phyloP scores from a whole-genome alignment of 2,113 vertebrate genomes.

The Thamnaconus septentrionalis region DNA sequence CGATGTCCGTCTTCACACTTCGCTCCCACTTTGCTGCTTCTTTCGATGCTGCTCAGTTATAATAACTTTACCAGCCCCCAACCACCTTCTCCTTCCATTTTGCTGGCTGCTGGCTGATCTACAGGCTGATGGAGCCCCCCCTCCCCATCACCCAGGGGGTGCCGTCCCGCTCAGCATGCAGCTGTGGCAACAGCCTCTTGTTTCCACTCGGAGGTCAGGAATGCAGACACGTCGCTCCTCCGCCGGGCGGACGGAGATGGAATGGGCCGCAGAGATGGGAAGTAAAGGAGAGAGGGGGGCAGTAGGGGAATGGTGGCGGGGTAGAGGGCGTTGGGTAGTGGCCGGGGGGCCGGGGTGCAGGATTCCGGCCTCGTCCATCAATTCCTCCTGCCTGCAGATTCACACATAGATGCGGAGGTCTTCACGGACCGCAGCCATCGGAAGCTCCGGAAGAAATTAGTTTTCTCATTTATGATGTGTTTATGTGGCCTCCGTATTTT shows the following conservation, averaged over 20 bases:
- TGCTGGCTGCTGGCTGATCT: slow-evolving; percentile 18
- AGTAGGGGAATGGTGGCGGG: too few relatives aligned
- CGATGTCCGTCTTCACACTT: too few relatives aligned
- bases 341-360: not conserved
- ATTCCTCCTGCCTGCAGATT: slow-evolving; percentile 50
- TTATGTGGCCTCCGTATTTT: slow-evolving; percentile 50
- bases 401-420: slow-evolving; percentile 43
- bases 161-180: slow-evolving; percentile 54
- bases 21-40: too few relatives aligned
- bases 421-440: slow-evolving; percentile 49
- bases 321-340: too few relatives aligned
- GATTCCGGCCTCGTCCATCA: slow-evolving; percentile 72
- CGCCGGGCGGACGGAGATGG: slow-evolving; percentile 62
- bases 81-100: too few relatives aligned
- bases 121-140: too few relatives aligned
- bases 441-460: slow-evolving; percentile 66
- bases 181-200: slow-evolving; percentile 68
- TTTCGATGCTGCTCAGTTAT: too few relatives aligned
- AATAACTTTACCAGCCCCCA: too few relatives aligned
- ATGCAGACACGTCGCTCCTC: slow-evolving; percentile 43
- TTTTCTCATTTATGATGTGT: slow-evolving; percentile 64
- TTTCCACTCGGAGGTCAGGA: slow-evolving; percentile 64
- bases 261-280: slow-evolving; percentile 58
- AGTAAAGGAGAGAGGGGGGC: slow-evolving; percentile 32
- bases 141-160: slow-evolving; percentile 29